Base-by-base conservation (phyloP, 2,888 invertebrate genomes). In the Lepidocyrtoides sp. region DNA sequence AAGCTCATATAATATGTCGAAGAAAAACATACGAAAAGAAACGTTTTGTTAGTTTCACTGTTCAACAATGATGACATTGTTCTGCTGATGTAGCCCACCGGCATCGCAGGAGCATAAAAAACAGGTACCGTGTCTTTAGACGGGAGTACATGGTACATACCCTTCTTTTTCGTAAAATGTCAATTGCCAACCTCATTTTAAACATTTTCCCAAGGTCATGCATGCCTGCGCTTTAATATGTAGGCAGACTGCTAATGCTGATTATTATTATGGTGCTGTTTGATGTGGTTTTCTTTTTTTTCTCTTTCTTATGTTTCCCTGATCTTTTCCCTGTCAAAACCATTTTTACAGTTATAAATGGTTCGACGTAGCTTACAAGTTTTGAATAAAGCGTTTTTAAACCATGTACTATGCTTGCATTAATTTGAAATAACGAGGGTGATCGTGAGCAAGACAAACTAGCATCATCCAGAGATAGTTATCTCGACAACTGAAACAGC, bases 121-220 rank as follows among this genome's bases (percentile, higher is more conserved):
- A 57, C 54, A 81, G 79, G 57, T 32, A 81, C 26, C 57, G 1
- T 20, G 10, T n/a, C 8, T 23, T 63, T 3, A 57, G 54, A 57
- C 10, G n/a, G 2, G 0, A 63, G 12, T 14, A 0, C 4, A 2
- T 63, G 26, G 12, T 17, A 44, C 44, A 69, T n/a, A 51, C 20
- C 26, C 54, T 32, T 26, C 36, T 69, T 17, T 54, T 84, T 84
- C 60, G 44, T 41, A 75, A 44, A 72, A 54, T 86, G 75, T 86
- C 86, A 87, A 84, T 77, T 72, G 36, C 48, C 89, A 89, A 89
- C 89, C 79, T 87, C 87, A 79, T 87, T 86, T 87, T 57, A 66
- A 51, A 3, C 14, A 36, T 84, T 82, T 89, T 89, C 89, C 83
- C 89, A 89, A 89, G 89, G 89, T 89, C 89, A 89, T 89, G 89